Conservation (phyloP, 1,140 invertebrate species). For the Microplitis demolitor region DNA sequence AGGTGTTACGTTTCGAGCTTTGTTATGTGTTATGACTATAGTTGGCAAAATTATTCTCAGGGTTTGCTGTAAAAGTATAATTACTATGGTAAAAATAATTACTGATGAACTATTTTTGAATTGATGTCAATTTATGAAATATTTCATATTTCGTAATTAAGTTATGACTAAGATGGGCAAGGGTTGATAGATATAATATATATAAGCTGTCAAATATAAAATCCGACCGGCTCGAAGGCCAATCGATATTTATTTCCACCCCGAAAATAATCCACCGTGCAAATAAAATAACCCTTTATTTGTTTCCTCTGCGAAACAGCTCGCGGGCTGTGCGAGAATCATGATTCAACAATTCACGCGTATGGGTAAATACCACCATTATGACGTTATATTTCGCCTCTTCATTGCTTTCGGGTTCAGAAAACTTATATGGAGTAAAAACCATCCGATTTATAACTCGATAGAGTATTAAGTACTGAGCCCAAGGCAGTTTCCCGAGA, state of each 20-base stretch:
- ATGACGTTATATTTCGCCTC: conserved; percentile 34
- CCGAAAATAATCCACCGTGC: conserved; percentile 36
- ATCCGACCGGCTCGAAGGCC: background rate
- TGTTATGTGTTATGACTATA: too few species aligned
- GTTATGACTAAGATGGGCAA: background rate
- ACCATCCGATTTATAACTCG: too few species aligned
- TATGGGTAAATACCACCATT: conserved; percentile 49
- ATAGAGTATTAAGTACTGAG: too few species aligned
- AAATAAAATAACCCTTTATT: conserved; percentile 65
- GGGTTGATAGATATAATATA: background rate
- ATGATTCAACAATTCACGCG: conserved; percentile 59
- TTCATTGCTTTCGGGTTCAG: background rate
- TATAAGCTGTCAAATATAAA: background rate
- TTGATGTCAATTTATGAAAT: too few species aligned
- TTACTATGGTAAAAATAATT: too few species aligned
- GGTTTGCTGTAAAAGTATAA: too few species aligned
- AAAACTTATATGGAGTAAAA: background rate
- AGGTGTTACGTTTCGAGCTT: too few species aligned
- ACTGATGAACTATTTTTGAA: too few species aligned
- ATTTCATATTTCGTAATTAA: too few species aligned
- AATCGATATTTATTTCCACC: conserved; percentile 6
- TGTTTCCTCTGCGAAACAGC: conserved; percentile 43
- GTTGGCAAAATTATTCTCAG: too few species aligned
- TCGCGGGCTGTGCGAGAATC: conserved; percentile 36
- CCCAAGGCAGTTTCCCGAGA: too few species aligned